A percentile compares a stretch with the other conserved stretches of the same genome.
These are phyloP conservation scores for Opisthocomus hoazin DNA, from an alignment of 2,113 vertebrate genomes.

Conservation along the genomic window DNA sequence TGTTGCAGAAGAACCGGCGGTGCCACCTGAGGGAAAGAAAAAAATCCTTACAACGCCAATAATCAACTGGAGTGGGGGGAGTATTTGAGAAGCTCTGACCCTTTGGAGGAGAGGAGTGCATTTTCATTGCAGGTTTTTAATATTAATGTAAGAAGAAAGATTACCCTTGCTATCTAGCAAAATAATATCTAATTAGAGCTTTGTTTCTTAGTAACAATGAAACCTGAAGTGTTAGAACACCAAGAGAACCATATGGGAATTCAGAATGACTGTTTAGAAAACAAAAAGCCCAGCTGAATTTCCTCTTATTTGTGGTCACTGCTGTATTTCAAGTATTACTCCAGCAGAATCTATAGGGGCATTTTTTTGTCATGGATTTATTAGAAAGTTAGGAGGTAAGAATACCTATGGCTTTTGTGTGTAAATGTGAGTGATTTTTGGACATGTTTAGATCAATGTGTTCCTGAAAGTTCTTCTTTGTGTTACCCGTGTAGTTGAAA, in stretches of 20 bases:
- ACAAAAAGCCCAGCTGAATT: neutral
- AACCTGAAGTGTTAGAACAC: neutral
- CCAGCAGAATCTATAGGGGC: neutral
- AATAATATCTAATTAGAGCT: slow-evolving; percentile 4
- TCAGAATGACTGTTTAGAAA: neutral
- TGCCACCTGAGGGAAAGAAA: neutral
- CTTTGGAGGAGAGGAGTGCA: neutral
- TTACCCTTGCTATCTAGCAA: neutral
- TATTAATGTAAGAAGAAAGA: neutral
- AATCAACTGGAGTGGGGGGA: neutral
- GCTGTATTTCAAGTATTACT: neutral
- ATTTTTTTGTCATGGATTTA: neutral
- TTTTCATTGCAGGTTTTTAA: neutral
- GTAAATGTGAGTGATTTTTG: neutral
- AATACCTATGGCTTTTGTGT: neutral
- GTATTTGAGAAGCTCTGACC: neutral
- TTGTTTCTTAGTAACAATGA: neutral
- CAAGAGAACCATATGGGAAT: neutral
- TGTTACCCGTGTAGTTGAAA: neutral
- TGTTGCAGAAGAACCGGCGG: neutral
- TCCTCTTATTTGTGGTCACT: neutral
- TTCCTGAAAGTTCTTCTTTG: neutral
- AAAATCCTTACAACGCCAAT: neutral
- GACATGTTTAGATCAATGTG: neutral
- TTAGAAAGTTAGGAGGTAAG: neutral